These are phyloP conservation scores for Antennarius striatus DNA, from an alignment of 2,113 vertebrate species.

Conservation along the genomic window DNA sequence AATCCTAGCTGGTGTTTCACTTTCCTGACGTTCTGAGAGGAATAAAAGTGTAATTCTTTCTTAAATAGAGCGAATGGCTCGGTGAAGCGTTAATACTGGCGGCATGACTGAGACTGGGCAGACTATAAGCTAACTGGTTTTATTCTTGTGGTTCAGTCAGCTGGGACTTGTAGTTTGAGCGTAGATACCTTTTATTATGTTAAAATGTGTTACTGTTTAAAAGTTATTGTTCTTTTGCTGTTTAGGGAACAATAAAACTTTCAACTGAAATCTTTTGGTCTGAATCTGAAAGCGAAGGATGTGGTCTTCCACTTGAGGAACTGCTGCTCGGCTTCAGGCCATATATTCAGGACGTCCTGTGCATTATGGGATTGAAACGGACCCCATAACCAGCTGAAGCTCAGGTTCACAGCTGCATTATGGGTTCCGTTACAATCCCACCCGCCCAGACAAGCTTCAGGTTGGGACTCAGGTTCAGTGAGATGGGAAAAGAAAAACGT, in stretches of 20 bases:
- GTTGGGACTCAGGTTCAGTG: neutral
- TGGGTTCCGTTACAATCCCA: conserved; percentile 86
- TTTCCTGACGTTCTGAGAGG: conserved; percentile 8
- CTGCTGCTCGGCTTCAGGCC: fast-evolving
- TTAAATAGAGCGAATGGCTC: neutral
- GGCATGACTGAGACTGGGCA: neutral
- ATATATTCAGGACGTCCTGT: conserved; percentile 34
- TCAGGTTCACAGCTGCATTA: conserved; percentile 82
- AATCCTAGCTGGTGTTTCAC: conserved; percentile 14
- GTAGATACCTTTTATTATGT: conserved; percentile 17
- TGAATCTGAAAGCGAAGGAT: neutral
- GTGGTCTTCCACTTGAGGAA: neutral
- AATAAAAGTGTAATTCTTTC: conserved; percentile 7
- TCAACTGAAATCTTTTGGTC: neutral
- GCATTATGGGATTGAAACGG: conserved; percentile 78
- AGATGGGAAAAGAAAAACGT: neutral
- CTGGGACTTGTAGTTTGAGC: conserved; percentile 5
- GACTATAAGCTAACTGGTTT: neutral
- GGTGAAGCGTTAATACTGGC: too few species aligned
- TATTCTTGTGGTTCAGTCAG: conserved; percentile 3
- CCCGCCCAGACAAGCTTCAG: conserved; percentile 49
- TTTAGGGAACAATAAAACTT: conserved; percentile 29
- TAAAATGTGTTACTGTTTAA: conserved; percentile 7
- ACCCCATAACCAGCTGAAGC: conserved; percentile 79
- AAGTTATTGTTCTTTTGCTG: neutral